These are phyloP conservation scores for Silvanus unidentatus DNA, from an alignment of 2,888 invertebrate genomes.

Conservation along the genomic window DNA sequence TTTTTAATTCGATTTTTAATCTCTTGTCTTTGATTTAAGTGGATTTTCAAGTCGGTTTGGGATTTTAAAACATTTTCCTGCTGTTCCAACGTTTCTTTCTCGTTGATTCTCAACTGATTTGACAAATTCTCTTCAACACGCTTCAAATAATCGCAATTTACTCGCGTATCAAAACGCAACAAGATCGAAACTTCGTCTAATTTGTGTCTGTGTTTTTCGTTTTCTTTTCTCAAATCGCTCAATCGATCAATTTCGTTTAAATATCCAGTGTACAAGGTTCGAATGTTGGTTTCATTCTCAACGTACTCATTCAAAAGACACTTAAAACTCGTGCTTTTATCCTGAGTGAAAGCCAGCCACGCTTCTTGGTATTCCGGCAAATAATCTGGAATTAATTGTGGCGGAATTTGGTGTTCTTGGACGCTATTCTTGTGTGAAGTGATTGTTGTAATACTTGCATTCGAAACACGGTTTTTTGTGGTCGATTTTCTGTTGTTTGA, in stretches of 20 bases:
- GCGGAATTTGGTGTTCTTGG: background rate
- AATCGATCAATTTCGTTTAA: constrained; percentile 17
- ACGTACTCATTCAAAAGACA: constrained; percentile 18
- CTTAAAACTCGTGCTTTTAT: constrained; percentile 12
- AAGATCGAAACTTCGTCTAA: constrained; percentile 5
- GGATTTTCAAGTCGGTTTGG: constrained; percentile 32
- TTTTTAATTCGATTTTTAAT: constrained; percentile 30
- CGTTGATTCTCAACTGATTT: background rate
- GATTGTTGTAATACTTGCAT: background rate
- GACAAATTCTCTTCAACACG: too few relatives aligned
- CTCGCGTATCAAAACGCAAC: too few relatives aligned
- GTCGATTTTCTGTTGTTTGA: too few relatives aligned
- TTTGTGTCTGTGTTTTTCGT: constrained; percentile 19
- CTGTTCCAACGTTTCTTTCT: constrained; percentile 25
- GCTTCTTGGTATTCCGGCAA: constrained; percentile 22
- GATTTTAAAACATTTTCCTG: constrained; percentile 34
- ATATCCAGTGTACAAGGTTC: constrained; percentile 15
- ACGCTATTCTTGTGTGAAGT: constrained; percentile 4
- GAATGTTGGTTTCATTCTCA: constrained; percentile 19
- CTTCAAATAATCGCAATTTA: background rate
- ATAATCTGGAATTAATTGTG: constrained; percentile 17
- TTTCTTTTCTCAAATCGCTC: constrained; percentile 13
- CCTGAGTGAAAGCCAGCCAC: constrained; percentile 17
- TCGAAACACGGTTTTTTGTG: too few relatives aligned
- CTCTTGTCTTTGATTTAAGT: constrained; percentile 28